Evolutionary conservation across 1,140 invertebrate species (phyloP).

Genomic region (Mylabris phalerata): DNA sequence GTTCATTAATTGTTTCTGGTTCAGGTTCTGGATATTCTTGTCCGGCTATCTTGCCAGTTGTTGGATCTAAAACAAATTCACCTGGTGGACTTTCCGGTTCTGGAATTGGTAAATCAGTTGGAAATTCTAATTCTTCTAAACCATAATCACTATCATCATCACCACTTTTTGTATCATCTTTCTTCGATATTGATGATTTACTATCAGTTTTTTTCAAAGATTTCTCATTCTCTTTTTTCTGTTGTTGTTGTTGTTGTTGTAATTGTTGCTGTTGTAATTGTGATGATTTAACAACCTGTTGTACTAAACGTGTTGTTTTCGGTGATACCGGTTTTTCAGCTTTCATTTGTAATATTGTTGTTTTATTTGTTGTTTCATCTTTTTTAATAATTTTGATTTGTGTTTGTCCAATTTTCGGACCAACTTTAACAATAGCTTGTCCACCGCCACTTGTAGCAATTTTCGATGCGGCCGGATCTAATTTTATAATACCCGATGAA

Average conservation of each 20-base stretch:
- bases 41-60: slow-evolving; percentile 60
- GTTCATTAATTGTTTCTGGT: slow-evolving; percentile 18
- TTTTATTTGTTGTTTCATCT: slow-evolving; percentile 20
- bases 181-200: slow-evolving; percentile 5
- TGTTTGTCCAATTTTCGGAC: slow-evolving; percentile 39
- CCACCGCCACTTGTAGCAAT: slow-evolving; percentile 33
- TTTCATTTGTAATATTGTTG: slow-evolving; percentile 5
- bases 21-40: slow-evolving; percentile 50
- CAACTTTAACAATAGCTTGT: slow-evolving; percentile 38
- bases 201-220: neutral
- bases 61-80: slow-evolving; percentile 60
- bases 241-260: slow-evolving; percentile 2
- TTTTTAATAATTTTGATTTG: slow-evolving; percentile 38
- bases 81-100: slow-evolving; percentile 59
- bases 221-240: slow-evolving; percentile 7
- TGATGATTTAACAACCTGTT: too few species aligned
- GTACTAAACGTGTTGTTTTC: too few species aligned
- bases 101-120: slow-evolving; percentile 50
- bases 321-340: neutral
- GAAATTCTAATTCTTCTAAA: slow-evolving; percentile 43
- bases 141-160: slow-evolving; percentile 39
- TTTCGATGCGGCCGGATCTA: slow-evolving; percentile 41
- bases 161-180: slow-evolving; percentile 5
- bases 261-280: neutral
- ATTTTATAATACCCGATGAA: slow-evolving; percentile 50